These are phyloP conservation scores for Calyptommatus sinebrachiatus DNA, from an alignment of 2,113 vertebrate genomes.

Conservation along the genomic window DNA sequence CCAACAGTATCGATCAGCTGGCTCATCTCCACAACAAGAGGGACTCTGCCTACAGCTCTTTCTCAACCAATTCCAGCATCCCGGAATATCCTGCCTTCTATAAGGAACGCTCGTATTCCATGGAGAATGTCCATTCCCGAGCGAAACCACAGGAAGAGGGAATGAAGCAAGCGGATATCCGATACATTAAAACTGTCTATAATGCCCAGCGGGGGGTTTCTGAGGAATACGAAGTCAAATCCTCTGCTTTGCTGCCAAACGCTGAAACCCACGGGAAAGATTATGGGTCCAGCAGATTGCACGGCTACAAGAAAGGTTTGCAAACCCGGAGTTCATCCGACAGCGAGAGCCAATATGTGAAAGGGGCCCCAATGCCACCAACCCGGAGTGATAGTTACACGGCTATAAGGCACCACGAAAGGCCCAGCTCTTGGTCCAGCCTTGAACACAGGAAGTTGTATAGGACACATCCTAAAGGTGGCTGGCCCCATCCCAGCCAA, in stretches of 20 bases:
- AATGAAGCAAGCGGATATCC: constrained; percentile 85
- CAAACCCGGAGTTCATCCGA: constrained; percentile 71
- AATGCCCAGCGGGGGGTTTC: constrained; percentile 77
- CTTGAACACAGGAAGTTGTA: constrained; percentile 78
- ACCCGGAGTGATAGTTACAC: constrained; percentile 89
- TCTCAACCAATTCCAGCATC: constrained; percentile 92
- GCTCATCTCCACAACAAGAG: constrained; percentile 89
- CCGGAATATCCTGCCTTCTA: constrained; percentile 80
- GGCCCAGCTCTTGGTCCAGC: constrained; percentile 84
- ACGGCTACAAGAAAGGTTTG: constrained; percentile 65
- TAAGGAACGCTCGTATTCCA: constrained; percentile 81
- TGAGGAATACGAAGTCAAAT: constrained; percentile 81
- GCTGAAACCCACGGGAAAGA: constrained; percentile 51
- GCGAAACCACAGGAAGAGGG: constrained; percentile 66
- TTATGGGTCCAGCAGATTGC: constrained; percentile 54
- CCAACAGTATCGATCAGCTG: constrained; percentile 90
- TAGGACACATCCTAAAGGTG: constrained; percentile 74
- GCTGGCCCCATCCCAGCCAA: constrained; percentile 72
- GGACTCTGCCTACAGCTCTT: constrained; percentile 95
- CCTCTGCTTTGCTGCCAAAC: constrained; percentile 58
- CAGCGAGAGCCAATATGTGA: constrained; percentile 53
- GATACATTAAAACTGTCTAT: constrained; percentile 81
- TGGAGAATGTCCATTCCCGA: constrained; percentile 72
- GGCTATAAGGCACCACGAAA: constrained; percentile 83
- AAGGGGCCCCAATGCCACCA: constrained; percentile 81